Evolutionary conservation across 2,888 invertebrate species (phyloP).

Genomic region (Taenaris catops): DNA sequence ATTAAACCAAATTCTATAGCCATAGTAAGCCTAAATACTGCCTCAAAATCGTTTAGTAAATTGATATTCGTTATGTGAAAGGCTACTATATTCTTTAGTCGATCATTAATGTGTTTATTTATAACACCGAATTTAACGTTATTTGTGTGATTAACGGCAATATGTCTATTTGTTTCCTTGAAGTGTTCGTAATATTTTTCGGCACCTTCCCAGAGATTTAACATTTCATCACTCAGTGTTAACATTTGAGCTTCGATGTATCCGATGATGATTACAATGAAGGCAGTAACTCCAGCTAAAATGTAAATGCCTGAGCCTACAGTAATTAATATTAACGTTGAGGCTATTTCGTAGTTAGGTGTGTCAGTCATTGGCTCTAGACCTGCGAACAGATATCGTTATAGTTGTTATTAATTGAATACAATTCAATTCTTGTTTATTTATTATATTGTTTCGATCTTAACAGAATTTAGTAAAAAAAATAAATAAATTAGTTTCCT

Average conservation of each 20-base stretch:
- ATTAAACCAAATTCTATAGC: constrained; percentile 42
- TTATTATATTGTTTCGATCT: no score
- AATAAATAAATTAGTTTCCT: no score
- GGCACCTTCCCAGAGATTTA: constrained; percentile 39
- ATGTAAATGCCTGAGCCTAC: not conserved
- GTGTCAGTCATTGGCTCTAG: constrained; percentile 43
- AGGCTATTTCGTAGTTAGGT: constrained; percentile 46
- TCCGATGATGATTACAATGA: constrained; percentile 40
- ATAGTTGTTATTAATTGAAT: no score
- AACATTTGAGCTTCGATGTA: constrained; percentile 49
- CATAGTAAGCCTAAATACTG: constrained; percentile 37
- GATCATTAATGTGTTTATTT: constrained; percentile 35
- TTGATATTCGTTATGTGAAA: constrained; percentile 36
- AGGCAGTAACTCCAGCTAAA: constrained; percentile 25
- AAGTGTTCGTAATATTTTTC: constrained; percentile 15
- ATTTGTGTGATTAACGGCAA: not conserved
- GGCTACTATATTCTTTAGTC: constrained; percentile 33
- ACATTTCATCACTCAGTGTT: constrained; percentile 41
- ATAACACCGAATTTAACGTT: constrained; percentile 25
- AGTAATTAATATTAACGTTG: constrained; percentile 18
- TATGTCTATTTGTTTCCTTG: constrained; percentile 1
- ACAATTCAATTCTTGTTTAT: no score
- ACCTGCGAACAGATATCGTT: constrained; percentile 33
- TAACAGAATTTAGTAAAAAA: no score
- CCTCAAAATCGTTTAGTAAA: constrained; percentile 35